phyloP scores from a whole-genome alignment of 2,888 invertebrate species.

The Agonopterix heracliana region DNA sequence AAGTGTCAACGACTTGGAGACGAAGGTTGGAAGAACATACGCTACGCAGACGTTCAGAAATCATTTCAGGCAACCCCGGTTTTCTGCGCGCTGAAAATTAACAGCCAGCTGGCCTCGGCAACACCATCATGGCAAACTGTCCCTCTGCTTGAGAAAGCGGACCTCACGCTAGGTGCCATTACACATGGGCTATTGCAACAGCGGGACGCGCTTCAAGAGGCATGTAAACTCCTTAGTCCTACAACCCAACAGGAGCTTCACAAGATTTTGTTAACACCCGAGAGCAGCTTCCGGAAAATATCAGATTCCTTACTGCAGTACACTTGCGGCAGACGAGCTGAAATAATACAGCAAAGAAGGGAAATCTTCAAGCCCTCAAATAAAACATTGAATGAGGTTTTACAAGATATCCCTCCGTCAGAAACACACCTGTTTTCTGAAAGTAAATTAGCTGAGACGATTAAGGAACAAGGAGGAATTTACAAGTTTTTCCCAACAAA shows the following conservation, averaged over 20 bases:
- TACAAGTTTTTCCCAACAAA: neutral
- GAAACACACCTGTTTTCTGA: constrained; percentile 2
- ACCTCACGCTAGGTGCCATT: constrained; percentile 10
- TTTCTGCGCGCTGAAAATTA: constrained; percentile 11
- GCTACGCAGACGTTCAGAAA: constrained; percentile 15
- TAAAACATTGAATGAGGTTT: neutral
- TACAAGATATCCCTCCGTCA: neutral
- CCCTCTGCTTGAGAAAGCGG: constrained; percentile 7
- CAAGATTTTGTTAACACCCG: neutral
- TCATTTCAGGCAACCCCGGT: constrained; percentile 16
- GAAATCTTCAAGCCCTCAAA: neutral
- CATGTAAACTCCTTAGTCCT: neutral
- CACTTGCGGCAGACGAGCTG: constrained; percentile 1
- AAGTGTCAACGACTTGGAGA: constrained; percentile 1
- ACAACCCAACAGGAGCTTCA: neutral
- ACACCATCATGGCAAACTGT: constrained; percentile 12
- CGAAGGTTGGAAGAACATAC: constrained; percentile 8
- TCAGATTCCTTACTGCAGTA: constrained; percentile 1
- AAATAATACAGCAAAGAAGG: neutral
- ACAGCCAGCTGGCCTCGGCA: constrained; percentile 8
- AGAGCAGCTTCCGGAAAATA: neutral
- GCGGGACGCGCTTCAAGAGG: constrained; percentile 6
- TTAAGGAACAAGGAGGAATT: neutral
- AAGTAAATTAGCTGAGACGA: neutral
- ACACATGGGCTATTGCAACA: constrained; percentile 11